phyloP scores from a whole-genome alignment of 2,888 invertebrate species.

The Leptopilina drosophilae region DNA sequence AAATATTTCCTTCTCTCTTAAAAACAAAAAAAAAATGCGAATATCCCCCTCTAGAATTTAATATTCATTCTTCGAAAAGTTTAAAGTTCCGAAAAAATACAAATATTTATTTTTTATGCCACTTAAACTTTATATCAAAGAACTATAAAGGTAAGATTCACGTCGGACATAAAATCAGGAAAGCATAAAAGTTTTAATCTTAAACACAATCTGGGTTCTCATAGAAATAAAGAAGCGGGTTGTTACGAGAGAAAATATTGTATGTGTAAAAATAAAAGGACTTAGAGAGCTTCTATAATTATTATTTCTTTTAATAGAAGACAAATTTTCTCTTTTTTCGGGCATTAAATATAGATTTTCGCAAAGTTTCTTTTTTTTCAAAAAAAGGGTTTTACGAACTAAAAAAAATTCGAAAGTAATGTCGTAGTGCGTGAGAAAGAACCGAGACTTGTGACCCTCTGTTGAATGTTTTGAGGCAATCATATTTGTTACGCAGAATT shows the following conservation, averaged over 20 bases:
- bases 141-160: slow-evolving; percentile 39
- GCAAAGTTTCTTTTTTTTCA: not conserved
- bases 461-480: slow-evolving; percentile 53
- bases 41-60: slow-evolving; percentile 20
- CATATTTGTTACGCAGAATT: slow-evolving; percentile 70
- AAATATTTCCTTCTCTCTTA: not conserved
- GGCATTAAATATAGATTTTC: slow-evolving; percentile 11
- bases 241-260: slow-evolving; percentile 7
- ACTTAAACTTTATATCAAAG: slow-evolving; percentile 38
- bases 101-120: slow-evolving; percentile 24
- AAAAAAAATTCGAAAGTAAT: no score
- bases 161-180: slow-evolving; percentile 39
- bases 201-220: slow-evolving; percentile 36
- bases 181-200: slow-evolving; percentile 41
- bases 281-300: slow-evolving; percentile 17
- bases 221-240: slow-evolving; percentile 39
- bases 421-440: slow-evolving; percentile 56
- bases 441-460: slow-evolving; percentile 48
- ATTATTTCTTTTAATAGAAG: slow-evolving; percentile 24
- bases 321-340: slow-evolving; percentile 18
- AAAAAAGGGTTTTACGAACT: not conserved
- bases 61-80: slow-evolving; percentile 24
- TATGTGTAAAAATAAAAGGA: slow-evolving; percentile 20
- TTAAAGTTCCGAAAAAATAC: slow-evolving; percentile 22
- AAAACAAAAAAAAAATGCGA: not conserved